Base-by-base conservation (phyloP, 2,888 invertebrate species). In the Drosophila paracracens region DNA sequence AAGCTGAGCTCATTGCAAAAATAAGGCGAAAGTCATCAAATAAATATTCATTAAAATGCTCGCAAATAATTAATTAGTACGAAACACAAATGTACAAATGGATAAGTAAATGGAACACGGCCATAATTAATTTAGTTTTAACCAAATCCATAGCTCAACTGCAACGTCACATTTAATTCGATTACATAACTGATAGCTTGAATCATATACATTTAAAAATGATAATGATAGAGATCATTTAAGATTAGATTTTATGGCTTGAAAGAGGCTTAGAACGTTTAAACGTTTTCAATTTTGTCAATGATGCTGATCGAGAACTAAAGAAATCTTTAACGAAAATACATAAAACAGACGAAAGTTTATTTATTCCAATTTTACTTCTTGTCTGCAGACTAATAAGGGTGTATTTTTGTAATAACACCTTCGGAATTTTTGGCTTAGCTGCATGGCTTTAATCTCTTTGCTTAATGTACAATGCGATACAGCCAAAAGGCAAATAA, bases 1-100 rank as follows among this genome's bases (percentile, higher is more conserved):
- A 57, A 57, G 62, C 60, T 58, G 52, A 72, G 62, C 65, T 65
- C 52, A 76, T 64, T 73, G 66, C 65, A 79, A 71, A 38, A 27
- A 27, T 38, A 35, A 10, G 11, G 16, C 25, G 36, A 54, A 54
- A 54, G 36, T 11, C 7, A n/a, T 52, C 43, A 3, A 31, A 31
- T 31, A n/a, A 52, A 52, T 52, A 25, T 46, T 16, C 16, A 46
- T 16, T 25, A 2, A 25, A 46, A 16, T 46, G 25, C 46, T 46
- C 46, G 16, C 16, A 25, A 16, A 46, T 25, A 46, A 16, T 25
- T 25, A 46, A 43, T 21, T 21, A 43, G 21, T 11, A 21, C 2
- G 11, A 43, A 43, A 21, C 5, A 43, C 21, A 21, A 21, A 21
- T 43, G 2, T 6, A 11, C n/a, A n/a, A 10, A 40, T 40, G 36